These are phyloP conservation scores for Spodoptera litura DNA, from an alignment of 1,140 invertebrate genomes.

Conservation along the genomic window DNA sequence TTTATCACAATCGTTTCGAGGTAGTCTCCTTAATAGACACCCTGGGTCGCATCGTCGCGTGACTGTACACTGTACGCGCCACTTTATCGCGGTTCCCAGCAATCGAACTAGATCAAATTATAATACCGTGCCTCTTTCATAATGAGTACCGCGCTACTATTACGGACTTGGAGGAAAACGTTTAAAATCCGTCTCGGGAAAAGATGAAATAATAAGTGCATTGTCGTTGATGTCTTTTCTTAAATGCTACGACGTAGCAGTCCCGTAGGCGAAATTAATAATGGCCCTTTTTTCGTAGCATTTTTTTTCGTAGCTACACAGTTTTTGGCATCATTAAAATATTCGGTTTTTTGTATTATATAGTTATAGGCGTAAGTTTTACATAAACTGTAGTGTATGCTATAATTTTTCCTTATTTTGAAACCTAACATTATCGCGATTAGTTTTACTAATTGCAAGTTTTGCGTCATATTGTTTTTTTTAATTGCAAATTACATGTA, in stretches of 20 bases:
- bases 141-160: constrained; percentile 15
- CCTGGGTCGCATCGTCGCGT: constrained; percentile 38
- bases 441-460: no score
- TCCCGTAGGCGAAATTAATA: constrained; percentile 24
- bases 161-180: constrained; percentile 15
- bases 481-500: no score
- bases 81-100: constrained; percentile 51
- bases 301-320: background rate
- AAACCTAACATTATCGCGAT: no score
- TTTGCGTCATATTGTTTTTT: no score
- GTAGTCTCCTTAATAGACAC: constrained; percentile 29
- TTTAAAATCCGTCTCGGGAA: constrained; percentile 15
- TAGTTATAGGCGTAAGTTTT: no score
- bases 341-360: background rate
- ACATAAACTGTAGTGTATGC: no score
- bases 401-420: no score
- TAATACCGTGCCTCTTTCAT: constrained; percentile 47
- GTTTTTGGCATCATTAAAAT: no score
- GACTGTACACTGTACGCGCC: constrained; percentile 12
- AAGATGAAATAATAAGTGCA: constrained; percentile 22
- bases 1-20: constrained; percentile 32
- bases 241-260: constrained; percentile 49
- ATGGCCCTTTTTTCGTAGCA: background rate
- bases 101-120: constrained; percentile 51
- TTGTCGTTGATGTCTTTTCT: constrained; percentile 72